Evolutionary conservation across 2,797 vertebrate genomes (phyloP).

Genomic region (Sebastes trivittatus): DNA sequence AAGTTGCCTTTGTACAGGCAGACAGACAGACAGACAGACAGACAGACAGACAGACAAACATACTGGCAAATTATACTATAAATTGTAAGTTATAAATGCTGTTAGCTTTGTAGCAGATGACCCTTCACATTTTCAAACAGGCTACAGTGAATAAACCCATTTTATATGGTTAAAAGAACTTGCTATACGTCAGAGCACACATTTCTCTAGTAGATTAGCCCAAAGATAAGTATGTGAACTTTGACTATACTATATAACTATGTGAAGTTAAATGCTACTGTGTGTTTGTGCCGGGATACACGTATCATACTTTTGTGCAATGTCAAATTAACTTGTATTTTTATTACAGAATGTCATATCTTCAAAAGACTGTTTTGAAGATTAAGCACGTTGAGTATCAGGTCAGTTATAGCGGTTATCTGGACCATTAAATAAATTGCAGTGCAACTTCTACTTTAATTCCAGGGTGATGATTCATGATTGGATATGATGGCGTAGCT

Average conservation of each 20-base stretch:
- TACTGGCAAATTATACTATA: not conserved
- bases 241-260: not conserved
- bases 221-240: not conserved
- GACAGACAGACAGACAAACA: not conserved
- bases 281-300: not conserved
- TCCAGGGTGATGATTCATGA: conserved; percentile 9
- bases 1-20: not conserved
- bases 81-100: not conserved
- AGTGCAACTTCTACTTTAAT: conserved; percentile 4
- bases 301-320: not conserved
- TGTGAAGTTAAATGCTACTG: not conserved
- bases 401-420: not conserved
- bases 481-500: conserved; percentile 22
- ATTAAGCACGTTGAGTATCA: not conserved
- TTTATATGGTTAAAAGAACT: not conserved
- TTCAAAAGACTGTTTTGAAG: not conserved
- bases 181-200: no score
- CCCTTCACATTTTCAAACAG: not conserved
- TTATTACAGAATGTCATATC: not conserved
- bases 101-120: not conserved
- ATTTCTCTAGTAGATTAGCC: not conserved
- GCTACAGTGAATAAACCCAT: not conserved
- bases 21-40: not conserved
- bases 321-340: not conserved
- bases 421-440: conserved; percentile 32